These are phyloP conservation scores for Ptychochromis oligacanthus DNA, from an alignment of 2,113 vertebrate species.

Conservation along the genomic window DNA sequence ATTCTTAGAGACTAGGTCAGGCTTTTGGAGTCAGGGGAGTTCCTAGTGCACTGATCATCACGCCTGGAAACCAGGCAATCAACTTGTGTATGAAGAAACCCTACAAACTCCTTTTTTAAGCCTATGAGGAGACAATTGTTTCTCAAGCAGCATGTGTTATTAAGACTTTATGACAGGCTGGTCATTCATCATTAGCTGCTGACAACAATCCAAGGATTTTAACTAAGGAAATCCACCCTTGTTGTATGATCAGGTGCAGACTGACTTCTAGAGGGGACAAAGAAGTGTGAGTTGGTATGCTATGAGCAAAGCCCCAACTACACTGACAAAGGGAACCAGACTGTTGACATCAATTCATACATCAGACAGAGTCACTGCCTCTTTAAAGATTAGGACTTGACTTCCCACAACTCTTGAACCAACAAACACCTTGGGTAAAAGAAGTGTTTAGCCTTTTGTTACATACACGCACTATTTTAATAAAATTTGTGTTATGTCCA, in stretches of 20 bases:
- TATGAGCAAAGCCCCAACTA: conserved; percentile 47
- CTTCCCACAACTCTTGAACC: conserved; percentile 59
- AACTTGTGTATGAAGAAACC: conserved; percentile 64
- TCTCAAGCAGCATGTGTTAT: conserved; percentile 62
- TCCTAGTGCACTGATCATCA: conserved; percentile 79
- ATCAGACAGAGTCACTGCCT: conserved; percentile 57
- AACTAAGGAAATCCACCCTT: conserved; percentile 40
- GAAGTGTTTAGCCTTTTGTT: not conserved
- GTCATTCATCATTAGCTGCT: conserved; percentile 55
- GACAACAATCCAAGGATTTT: conserved; percentile 34
- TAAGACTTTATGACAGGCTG: conserved; percentile 53
- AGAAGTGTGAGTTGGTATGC: conserved; percentile 72
- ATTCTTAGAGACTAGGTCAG: conserved; percentile 82
- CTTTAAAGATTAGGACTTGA: conserved; percentile 42
- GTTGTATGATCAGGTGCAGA: conserved; percentile 22
- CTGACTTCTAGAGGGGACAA: conserved; percentile 62
- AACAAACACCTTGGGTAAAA: conserved; percentile 29
- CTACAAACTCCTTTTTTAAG: conserved; percentile 50
- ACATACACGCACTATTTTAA: not conserved
- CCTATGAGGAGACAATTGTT: conserved; percentile 52
- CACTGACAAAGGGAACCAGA: conserved; percentile 47
- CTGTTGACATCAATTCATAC: conserved; percentile 69
- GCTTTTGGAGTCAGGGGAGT: conserved; percentile 78
- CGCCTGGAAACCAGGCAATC: conserved; percentile 77
- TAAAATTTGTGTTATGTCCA: too few species aligned